Base-by-base conservation (phyloP, 2,888 invertebrate species). In the Clistopyga incitator region DNA sequence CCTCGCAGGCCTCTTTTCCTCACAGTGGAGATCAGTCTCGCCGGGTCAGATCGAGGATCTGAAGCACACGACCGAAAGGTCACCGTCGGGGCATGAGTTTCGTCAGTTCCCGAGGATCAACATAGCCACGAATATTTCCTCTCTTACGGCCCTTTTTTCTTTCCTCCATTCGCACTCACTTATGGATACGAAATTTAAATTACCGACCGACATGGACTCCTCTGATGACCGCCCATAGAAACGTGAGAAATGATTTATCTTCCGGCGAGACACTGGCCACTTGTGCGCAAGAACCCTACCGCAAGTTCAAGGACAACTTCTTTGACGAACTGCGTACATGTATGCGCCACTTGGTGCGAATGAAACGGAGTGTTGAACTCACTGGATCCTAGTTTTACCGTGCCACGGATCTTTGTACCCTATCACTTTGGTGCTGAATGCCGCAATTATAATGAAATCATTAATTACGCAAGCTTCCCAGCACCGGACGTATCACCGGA, bases 261-360 rank as follows among this genome's bases (percentile, higher is more conserved):
- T 34, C 47, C 15, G 74, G 61, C 61, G 15, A 42, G 56, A 56
- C 54, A 38, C 13, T n/a, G 23, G 38, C 20, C 20, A 10, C 42
- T 42, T 18, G 50, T 47, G 45, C 72, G 59, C 59, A 52, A 38
- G 65, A 75, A 25, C 75, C 25, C 15, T 11, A 45, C 18, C 23
- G 13, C 76, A 76, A 76, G 76, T 67, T 76, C 76, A 76, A 76
- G 76, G 65, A 65, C 54, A 67, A 23, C 54, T 42, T 25, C n/a
- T 67, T 25, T 45, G 67, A 45, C 45, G 45, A 67, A 47, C 45
- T 47, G 3, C 1, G 61, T 25, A 13, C 13, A 3, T 8, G 20
- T 20, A 2, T 38, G 42, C 11, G 42, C 11, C 38, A 64, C 34
- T 34, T 45, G n/a, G 13, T 34, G 11, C 20, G 47, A 13, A 74